These are phyloP conservation scores for Paracyprichromis sp. DNA, from an alignment of 2,113 vertebrate species.

Conservation along the genomic window DNA sequence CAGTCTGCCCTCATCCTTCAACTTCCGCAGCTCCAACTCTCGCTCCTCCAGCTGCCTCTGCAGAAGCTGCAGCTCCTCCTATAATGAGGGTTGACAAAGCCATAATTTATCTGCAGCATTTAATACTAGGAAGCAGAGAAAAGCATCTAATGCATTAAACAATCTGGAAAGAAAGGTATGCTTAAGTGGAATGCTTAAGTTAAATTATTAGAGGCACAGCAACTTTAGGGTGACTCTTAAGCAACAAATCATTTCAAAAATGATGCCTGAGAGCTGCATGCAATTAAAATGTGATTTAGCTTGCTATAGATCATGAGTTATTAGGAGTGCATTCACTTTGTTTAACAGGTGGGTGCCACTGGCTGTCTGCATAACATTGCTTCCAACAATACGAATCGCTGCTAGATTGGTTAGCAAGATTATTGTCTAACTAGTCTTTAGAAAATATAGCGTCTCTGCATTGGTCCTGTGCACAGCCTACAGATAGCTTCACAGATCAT, in stretches of 20 bases:
- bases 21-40: conserved; percentile 76
- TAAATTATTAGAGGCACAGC: background rate
- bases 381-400: background rate
- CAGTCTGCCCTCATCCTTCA: conserved; percentile 73
- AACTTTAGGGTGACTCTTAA: background rate
- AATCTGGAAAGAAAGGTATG: background rate
- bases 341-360: background rate
- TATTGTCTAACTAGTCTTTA: background rate
- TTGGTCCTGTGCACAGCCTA: background rate
- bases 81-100: background rate
- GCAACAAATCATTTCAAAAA: background rate
- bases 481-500: background rate
- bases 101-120: background rate
- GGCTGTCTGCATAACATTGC: background rate
- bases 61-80: conserved; percentile 85
- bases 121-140: background rate
- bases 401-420: background rate
- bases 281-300: background rate
- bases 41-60: conserved; percentile 83
- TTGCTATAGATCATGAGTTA: background rate
- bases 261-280: background rate
- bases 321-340: background rate
- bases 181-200: background rate
- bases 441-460: background rate
- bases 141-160: background rate